A percentile compares a stretch with the other conserved stretches of the same genome.
These are phyloP conservation scores for Cinclus cinclus DNA, from an alignment of 2,113 vertebrate species.

Conservation along the genomic window DNA sequence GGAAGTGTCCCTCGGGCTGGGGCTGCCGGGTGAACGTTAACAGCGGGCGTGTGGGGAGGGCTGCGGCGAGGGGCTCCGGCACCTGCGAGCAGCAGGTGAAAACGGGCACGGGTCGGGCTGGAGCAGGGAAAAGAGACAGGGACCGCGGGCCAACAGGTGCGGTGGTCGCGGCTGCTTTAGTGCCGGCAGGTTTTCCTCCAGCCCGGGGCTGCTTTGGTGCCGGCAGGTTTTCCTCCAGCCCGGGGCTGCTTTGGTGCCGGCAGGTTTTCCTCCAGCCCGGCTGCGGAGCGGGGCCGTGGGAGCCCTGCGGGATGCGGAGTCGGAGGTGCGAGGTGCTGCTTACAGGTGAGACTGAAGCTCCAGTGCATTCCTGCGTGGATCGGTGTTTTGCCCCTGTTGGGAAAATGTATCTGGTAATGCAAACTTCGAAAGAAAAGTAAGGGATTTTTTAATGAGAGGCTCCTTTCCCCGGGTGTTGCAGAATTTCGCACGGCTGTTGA, in stretches of 20 bases:
- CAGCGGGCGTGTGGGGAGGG: background rate
- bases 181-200: background rate
- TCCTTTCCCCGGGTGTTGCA: background rate
- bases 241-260: background rate
- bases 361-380: background rate
- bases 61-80: background rate
- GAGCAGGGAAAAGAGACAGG: background rate
- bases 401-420: background rate
- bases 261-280: rapidly evolving
- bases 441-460: background rate
- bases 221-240: no score
- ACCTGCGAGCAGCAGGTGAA: background rate
- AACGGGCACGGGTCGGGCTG: background rate
- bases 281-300: background rate
- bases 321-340: background rate
- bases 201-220: no score
- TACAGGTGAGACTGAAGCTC: background rate
- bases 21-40: background rate
- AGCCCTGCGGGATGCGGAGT: background rate
- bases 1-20: background rate
- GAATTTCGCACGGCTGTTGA: background rate
- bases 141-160: constrained; percentile 20
- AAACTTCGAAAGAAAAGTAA: constrained; percentile 4
- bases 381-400: background rate
- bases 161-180: background rate